phyloP scores from a whole-genome alignment of 2,797 vertebrate genomes.

The Pachyuromys duprasi region DNA sequence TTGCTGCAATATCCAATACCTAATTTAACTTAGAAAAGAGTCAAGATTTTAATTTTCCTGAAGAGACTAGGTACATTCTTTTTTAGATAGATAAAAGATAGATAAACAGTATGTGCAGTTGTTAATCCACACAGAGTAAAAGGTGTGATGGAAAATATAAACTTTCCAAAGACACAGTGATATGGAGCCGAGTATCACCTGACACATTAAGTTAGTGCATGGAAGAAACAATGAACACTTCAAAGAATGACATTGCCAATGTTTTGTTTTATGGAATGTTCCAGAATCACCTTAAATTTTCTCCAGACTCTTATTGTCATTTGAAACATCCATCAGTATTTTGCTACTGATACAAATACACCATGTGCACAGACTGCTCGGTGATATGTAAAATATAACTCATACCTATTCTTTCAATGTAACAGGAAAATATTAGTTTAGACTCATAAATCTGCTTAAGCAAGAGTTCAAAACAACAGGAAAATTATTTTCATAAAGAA shows the following conservation, averaged over 20 bases:
- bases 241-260: not conserved
- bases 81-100: not conserved
- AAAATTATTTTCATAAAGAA: not conserved
- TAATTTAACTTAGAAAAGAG: not conserved
- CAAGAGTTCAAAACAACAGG: not conserved
- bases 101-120: not conserved
- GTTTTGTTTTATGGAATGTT: not conserved
- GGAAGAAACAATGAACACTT: not conserved
- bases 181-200: not conserved
- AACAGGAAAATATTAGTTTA: not conserved
- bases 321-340: not conserved
- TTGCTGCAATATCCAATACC: accelerated
- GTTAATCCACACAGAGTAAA: not conserved
- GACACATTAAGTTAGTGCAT: not conserved
- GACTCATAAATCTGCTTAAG: not conserved
- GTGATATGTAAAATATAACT: not conserved
- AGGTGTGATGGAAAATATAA: not conserved
- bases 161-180: not conserved
- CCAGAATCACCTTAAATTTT: not conserved
- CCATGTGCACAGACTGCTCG: not conserved
- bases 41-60: not conserved
- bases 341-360: not conserved
- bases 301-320: not conserved
- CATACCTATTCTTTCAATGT: not conserved
- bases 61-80: not conserved